These are phyloP conservation scores for Byasa hedistus DNA, from an alignment of 2,888 invertebrate species.

Conservation along the genomic window DNA sequence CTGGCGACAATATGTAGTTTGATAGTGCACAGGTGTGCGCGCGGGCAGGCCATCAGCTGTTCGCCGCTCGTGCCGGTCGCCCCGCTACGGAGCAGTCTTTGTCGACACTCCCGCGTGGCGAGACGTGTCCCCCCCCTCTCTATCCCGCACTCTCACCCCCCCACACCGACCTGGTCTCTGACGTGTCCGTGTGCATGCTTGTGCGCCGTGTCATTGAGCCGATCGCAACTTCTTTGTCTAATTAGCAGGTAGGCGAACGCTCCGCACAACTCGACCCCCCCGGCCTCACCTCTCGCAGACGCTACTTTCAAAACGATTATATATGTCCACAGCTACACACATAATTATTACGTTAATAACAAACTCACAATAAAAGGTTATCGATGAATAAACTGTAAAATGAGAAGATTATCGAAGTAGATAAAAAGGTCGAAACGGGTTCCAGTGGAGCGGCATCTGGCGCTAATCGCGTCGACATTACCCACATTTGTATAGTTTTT, in stretches of 20 bases:
- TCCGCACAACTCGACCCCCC: conserved; percentile 49
- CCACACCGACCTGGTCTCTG: conserved; percentile 30
- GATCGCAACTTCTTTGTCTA: conserved; percentile 73
- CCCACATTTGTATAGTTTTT: conserved; percentile 43
- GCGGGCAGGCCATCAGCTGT: conserved; percentile 67
- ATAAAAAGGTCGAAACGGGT: conserved; percentile 71
- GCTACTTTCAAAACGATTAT: not conserved
- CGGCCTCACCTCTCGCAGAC: not conserved
- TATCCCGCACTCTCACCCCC: conserved; percentile 35
- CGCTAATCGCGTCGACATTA: conserved; percentile 70
- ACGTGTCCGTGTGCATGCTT: conserved; percentile 66
- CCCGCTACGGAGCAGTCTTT: conserved; percentile 52
- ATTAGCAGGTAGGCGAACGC: conserved; percentile 75
- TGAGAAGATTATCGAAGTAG: conserved; percentile 53
- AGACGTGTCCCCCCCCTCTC: conserved; percentile 53
- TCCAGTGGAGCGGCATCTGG: conserved; percentile 71
- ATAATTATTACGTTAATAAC: conserved; percentile 9
- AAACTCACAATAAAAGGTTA: not conserved
- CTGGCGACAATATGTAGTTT: conserved; percentile 20
- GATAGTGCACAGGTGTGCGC: conserved; percentile 68
- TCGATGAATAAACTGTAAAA: conserved; percentile 40
- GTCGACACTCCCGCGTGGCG: conserved; percentile 62
- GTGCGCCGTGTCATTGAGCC: conserved; percentile 64
- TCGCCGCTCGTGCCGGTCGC: conserved; percentile 54
- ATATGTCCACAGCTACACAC: conserved; percentile 15